Base-by-base conservation (phyloP, 1,140 invertebrate species). In the Papilio xuthus region DNA sequence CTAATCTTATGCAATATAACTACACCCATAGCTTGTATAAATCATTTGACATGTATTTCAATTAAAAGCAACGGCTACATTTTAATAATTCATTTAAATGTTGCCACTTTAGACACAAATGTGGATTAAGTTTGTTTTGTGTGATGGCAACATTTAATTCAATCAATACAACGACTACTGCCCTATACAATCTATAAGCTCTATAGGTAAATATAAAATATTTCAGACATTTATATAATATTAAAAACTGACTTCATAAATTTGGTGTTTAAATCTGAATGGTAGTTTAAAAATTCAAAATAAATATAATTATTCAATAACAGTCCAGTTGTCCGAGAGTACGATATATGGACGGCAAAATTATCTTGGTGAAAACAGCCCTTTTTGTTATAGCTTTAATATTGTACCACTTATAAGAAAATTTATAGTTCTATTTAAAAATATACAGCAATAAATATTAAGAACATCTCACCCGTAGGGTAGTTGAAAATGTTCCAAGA, bases 121-220 rank as follows among this genome's bases (percentile, higher is more conserved):
- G 13, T 67, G 23, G 23, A 7, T 67, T 18, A 26, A 28, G 26
- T 67, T 67, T 63, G 60, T 63, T 60, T 67, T 67, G 60, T 28
- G 26, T 67, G 56, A 53, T 41, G 18, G 10, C 74, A 84, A 28
- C 83, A 77, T 82, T 77, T 85, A 85, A 82, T 73, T 47, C 78
- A 73, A 71, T 47, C 78, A 78, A 83, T 82, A 87, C 77, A 63
- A 80, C 79, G 69, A 83, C 84, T 88, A 92, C 82, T 83, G 90
- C 88, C 90, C 92, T 93, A 93, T 84, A 77, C 91, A 81, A 79
- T 87, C 92, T 93, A 93, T 93, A 93, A 93, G 92, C 92, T 93
- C 92, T 92, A 93, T 88, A 88, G 73, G 44, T 89, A 91, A 91
- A 90, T 93, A 92, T 92, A 92, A 90, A 90, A 92, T 90, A 91